These are phyloP conservation scores for Drosophila prolongata DNA, from an alignment of 2,888 invertebrate species.

Conservation along the genomic window DNA sequence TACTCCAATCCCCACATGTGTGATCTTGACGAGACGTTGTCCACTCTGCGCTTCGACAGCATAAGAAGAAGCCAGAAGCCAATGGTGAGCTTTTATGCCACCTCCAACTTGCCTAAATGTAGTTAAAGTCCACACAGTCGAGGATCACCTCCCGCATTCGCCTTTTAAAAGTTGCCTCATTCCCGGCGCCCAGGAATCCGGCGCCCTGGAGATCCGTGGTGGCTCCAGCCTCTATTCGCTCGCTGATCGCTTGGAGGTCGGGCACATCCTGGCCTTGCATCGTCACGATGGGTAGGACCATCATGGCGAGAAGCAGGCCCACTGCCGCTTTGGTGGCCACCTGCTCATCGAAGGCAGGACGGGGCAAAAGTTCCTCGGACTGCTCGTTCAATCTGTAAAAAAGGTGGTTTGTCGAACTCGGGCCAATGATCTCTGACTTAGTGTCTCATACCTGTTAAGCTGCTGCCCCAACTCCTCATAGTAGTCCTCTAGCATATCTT, in stretches of 20 bases:
- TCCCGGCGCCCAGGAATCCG: conserved; percentile 63
- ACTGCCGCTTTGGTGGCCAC: conserved; percentile 69
- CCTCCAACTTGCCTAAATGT: neutral
- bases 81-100: too few relatives aligned
- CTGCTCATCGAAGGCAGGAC: conserved; percentile 68
- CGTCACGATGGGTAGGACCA: conserved; percentile 79
- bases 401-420: too few relatives aligned
- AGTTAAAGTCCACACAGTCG: conserved; percentile 8
- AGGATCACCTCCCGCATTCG: conserved; percentile 75
- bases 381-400: conserved; percentile 69
- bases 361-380: conserved; percentile 67
- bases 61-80: too few relatives aligned
- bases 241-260: conserved; percentile 78
- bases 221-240: conserved; percentile 67
- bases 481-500: conserved; percentile 72
- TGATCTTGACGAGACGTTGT: too few relatives aligned
- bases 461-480: conserved; percentile 65
- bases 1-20: too few relatives aligned
- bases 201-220: conserved; percentile 54
- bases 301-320: conserved; percentile 78
- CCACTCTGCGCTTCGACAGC: too few relatives aligned
- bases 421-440: too few relatives aligned
- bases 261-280: conserved; percentile 74
- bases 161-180: conserved; percentile 55
- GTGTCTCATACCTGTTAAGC: conserved; percentile 59